These are phyloP conservation scores for Synergus itoensis DNA, from an alignment of 2,888 invertebrate genomes.

Conservation along the genomic window DNA sequence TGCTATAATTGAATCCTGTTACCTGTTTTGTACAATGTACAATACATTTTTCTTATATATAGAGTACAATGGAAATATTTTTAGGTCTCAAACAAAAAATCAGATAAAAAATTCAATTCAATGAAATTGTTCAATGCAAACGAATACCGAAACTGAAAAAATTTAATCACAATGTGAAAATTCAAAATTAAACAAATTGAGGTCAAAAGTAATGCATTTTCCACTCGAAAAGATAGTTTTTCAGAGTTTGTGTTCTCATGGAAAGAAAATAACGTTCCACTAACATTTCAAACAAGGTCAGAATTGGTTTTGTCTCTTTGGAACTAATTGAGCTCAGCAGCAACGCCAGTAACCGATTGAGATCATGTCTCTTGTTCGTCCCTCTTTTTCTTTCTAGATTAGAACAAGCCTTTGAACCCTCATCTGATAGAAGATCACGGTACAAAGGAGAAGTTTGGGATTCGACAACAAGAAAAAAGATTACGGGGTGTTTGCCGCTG, in stretches of 20 bases:
- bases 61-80: no score
- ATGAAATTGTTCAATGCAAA: no score
- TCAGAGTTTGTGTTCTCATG: background rate
- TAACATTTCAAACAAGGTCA: constrained; percentile 4
- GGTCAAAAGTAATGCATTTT: no score
- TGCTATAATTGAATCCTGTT: no score
- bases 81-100: no score
- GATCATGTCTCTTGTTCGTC: background rate
- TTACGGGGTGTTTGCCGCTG: background rate
- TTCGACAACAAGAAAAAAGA: constrained; percentile 30
- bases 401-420: background rate
- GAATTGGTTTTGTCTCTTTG: background rate
- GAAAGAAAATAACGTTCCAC: background rate
- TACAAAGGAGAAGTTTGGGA: background rate
- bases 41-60: no score
- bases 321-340: background rate
- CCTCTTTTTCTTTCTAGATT: background rate
- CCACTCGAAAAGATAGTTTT: no score
- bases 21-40: no score
- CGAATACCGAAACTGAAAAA: no score
- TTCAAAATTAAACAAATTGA: no score
- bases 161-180: no score
- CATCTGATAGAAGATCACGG: background rate
- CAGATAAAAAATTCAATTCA: no score
- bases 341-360: background rate